Percentiles rank a stretch among this genome's conserved stretches.
These are phyloP conservation scores for Drosophila robusta DNA, from an alignment of 2,888 invertebrate genomes.

Conservation along the genomic window DNA sequence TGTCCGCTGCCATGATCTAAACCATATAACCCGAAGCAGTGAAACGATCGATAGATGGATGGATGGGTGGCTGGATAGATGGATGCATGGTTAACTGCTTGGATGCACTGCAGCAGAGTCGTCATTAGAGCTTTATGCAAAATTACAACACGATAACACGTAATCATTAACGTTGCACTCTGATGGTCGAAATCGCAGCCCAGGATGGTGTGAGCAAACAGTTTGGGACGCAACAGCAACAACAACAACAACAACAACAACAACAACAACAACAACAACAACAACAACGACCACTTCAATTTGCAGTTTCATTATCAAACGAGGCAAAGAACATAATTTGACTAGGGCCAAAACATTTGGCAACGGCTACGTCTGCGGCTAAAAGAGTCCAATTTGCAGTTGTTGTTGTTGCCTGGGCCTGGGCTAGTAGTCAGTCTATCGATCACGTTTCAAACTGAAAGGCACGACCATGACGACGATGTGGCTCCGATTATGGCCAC, in stretches of 20 bases:
- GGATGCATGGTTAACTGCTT: constrained; percentile 13
- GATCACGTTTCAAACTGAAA: constrained; percentile 82
- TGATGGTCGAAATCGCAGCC: constrained; percentile 28
- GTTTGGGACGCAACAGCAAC: constrained; percentile 48
- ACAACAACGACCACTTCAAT: constrained; percentile 47
- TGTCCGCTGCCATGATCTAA: constrained; percentile 76
- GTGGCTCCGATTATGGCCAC: constrained; percentile 56
- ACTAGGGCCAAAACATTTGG: constrained; percentile 66
- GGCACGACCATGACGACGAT: constrained; percentile 66
- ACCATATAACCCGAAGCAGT: constrained; percentile 79
- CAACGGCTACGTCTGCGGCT: constrained; percentile 35
- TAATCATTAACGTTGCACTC: constrained; percentile 77
- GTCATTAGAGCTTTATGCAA: constrained; percentile 79
- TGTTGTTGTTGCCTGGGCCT: constrained; percentile 26
- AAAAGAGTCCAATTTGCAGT: constrained; percentile 71
- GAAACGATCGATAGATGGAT: constrained; percentile 49
- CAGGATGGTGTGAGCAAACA: constrained; percentile 72
- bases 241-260: constrained; percentile 25
- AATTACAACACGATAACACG: constrained; percentile 83
- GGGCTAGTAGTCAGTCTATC: constrained; percentile 81
- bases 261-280: constrained; percentile 13
- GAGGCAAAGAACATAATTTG: constrained; percentile 81
- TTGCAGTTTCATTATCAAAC: constrained; percentile 78
- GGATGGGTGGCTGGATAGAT: constrained; percentile 28
- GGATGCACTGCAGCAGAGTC: constrained; percentile 39